Evolutionary conservation across 1,140 invertebrate species (phyloP).

Genomic region (Apis mellifera): Amel_HAv3.1 CM009932.2:13071001-13071500

Average conservation of each 20-base stretch:
- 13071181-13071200: neutral
- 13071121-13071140: neutral
- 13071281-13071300: too few relatives aligned
- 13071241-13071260: neutral
- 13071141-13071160: neutral
- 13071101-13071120: neutral
- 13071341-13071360: neutral
- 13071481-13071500: slow-evolving; percentile 85
- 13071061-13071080: too few relatives aligned
- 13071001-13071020: neutral
- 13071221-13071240: neutral
- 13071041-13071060: neutral
- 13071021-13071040: neutral
- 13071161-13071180: neutral
- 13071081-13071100: neutral
- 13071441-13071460: slow-evolving; percentile 85
- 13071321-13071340: neutral
- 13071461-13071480: slow-evolving; percentile 86
- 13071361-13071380: neutral
- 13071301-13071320: neutral
- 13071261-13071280: too few relatives aligned
- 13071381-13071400: neutral
- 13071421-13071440: slow-evolving; percentile 86
- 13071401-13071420: slow-evolving; percentile 65
- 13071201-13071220: neutral